These are phyloP conservation scores for Spinus olivaceus DNA, from an alignment of 2,797 vertebrate genomes.

Conservation along the genomic window DNA sequence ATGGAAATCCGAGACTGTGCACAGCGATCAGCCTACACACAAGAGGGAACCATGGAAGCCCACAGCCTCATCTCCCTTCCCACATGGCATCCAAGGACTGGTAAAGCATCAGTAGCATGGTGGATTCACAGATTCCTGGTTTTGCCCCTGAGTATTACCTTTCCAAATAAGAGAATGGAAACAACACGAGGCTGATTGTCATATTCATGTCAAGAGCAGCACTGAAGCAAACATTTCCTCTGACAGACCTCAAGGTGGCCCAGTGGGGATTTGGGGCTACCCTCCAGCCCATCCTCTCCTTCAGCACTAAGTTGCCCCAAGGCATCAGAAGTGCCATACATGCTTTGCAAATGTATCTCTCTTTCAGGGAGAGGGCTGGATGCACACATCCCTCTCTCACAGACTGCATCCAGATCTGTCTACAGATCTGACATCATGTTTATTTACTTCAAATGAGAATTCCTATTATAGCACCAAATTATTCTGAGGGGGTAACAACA, in stretches of 20 bases:
- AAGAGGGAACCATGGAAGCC: not conserved
- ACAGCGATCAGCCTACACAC: not conserved
- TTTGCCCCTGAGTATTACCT: not conserved
- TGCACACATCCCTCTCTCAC: not conserved
- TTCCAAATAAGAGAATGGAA: not conserved
- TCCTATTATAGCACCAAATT: conserved; percentile 57
- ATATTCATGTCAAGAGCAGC: not conserved
- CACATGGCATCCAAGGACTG: not conserved
- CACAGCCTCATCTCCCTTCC: not conserved
- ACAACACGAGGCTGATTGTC: not conserved
- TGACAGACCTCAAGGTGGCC: not conserved
- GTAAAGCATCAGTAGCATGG: not conserved
- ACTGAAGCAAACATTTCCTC: not conserved
- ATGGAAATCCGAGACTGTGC: not conserved
- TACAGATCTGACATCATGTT: conserved; percentile 15
- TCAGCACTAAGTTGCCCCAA: not conserved
- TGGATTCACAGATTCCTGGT: not conserved
- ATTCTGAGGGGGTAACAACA: conserved; percentile 56
- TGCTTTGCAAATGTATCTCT: not conserved
- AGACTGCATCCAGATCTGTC: not conserved
- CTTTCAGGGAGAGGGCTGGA: not conserved
- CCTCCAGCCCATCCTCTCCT: not conserved
- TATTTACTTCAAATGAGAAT: conserved; percentile 43
- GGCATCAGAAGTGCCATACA: not conserved
- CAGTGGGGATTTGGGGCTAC: not conserved